Base-by-base conservation (phyloP, 2,113 vertebrate genomes). In the Calidris pugnax region DNA sequence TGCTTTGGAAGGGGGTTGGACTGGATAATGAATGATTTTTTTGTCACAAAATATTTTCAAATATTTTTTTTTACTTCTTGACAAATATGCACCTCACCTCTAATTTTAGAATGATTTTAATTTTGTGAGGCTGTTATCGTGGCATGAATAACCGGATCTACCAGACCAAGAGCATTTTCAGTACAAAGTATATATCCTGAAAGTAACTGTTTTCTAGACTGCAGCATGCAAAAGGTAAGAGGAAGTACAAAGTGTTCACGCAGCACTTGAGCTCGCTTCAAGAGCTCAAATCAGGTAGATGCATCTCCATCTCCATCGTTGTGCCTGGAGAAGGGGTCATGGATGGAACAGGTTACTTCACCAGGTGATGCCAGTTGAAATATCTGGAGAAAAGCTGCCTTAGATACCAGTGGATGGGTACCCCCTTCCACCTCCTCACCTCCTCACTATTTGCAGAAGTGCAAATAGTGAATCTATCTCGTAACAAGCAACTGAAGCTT, bases 351-450 rank as follows among this genome's bases (percentile, higher is more conserved):
- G 39, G 12, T 80, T 48, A 6, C 20, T 47, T 56, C 5, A n/a
- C 53, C 33, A 11, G 26, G 68, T 0, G 9, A 4, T 20, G 45
- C n/a, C 28, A 56, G 8, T 14, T 3, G 8, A 35, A 74, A 20
- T 14, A 43, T 30, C 12, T 33, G 73, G 35, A 80, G 81, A 77
- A 83, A 30, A 3, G 9, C 30, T 64, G 77, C 59, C 26, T 9
- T 22, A 15, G 64, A 37, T 7, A 35, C 41, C 7, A 0, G 0
- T 6, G 20, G 43, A 5, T 12, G 55, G 37, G 6, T 28, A 7
- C 27, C 48, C 50, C 39, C 23, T 69, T 50, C 56, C 69, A 39
- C 4, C 30, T 74, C 18, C 33, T 35, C 69, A 39, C 4, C 33
- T 74, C 18, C 33, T 35, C 28, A 32, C 21, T 37, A 15, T 15